These are phyloP conservation scores for Rhagonycha fulva DNA, from an alignment of 2,888 invertebrate species.

Conservation along the genomic window DNA sequence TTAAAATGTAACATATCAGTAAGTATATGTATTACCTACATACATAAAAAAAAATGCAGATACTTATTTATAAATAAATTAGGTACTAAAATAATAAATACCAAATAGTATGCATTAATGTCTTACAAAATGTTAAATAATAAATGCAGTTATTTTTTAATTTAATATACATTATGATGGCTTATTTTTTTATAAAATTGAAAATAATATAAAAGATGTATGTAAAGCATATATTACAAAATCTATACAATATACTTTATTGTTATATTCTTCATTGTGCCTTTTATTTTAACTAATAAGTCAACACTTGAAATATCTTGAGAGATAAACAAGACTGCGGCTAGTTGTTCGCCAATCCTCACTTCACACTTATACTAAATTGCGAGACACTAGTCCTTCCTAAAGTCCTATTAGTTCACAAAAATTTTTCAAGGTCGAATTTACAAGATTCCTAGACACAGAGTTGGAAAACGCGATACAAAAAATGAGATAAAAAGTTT, in stretches of 20 bases:
- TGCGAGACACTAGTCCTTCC: no score
- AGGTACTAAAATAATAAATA: slow-evolving; percentile 6
- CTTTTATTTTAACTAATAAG: not conserved
- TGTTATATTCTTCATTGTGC: not conserved
- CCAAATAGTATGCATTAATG: slow-evolving; percentile 1
- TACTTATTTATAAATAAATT: not conserved
- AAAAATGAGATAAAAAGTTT: no score
- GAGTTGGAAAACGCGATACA: no score
- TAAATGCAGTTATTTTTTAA: slow-evolving; percentile 24
- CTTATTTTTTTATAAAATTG: slow-evolving; percentile 22
- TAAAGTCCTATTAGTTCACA: no score
- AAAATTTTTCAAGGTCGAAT: no score
- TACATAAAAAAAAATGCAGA: not conserved
- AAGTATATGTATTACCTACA: not conserved
- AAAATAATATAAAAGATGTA: not conserved
- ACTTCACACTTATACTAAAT: no score
- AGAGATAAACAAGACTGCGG: no score
- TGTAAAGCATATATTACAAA: slow-evolving; percentile 1
- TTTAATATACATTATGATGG: slow-evolving; percentile 23
- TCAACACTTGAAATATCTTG: no score
- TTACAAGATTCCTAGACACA: no score
- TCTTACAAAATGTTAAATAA: slow-evolving; percentile 2
- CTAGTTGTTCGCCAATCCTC: no score
- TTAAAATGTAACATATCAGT: not conserved
- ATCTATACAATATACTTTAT: not conserved